Evolutionary conservation across 1,140 invertebrate genomes (phyloP).

Genomic region (Bombus waltoni): DNA sequence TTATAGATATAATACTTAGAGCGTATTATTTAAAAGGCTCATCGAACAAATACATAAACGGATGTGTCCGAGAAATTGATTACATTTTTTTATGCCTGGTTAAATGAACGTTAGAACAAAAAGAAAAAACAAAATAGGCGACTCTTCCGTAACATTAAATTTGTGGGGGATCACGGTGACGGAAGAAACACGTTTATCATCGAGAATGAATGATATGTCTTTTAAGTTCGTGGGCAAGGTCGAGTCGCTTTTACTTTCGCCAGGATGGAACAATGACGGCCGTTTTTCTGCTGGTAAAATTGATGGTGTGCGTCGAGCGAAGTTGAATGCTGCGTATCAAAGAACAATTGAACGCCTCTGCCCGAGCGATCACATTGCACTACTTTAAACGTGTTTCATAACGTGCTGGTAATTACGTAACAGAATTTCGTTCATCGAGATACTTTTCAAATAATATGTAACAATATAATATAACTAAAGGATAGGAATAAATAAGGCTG

Average conservation of each 20-base stretch:
- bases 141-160: neutral
- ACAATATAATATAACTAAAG: neutral
- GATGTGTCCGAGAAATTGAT: no score
- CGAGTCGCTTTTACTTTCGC: conserved; percentile 7
- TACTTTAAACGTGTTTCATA: neutral
- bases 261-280: neutral
- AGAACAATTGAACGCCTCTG: neutral
- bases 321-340: neutral
- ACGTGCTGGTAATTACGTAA: neutral
- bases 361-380: neutral
- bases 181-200: neutral
- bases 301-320: neutral
- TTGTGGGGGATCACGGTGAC: neutral
- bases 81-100: no score
- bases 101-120: no score
- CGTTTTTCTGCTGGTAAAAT: neutral
- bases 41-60: no score
- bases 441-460: neutral
- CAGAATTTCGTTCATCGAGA: neutral
- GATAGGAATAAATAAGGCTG: neutral
- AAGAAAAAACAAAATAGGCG: neutral
- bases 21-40: no score
- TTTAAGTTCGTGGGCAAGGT: neutral
- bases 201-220: neutral
- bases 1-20: no score